Evolutionary conservation across 2,888 invertebrate genomes (phyloP), one percentile per base, ranked within the genome.

Genomic region (Cinara cedri): DNA sequence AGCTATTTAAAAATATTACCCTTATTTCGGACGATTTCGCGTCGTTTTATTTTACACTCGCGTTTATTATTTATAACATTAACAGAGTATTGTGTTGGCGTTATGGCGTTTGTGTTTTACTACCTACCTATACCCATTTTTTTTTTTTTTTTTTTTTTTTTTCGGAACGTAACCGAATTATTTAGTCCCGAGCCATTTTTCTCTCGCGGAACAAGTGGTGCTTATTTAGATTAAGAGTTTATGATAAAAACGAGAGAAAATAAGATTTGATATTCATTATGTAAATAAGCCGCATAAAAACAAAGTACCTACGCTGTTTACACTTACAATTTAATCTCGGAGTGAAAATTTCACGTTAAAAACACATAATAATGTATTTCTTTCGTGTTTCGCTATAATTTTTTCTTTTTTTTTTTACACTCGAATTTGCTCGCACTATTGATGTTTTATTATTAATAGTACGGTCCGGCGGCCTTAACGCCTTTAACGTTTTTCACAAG

Each of bases 181-280:
- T 19, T 8, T 54, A 54, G 8, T 19, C 3, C 1, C 6, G n/a
- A n/a, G 3, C n/a, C 19, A 19, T 42, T 55, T 44, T 42, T 34
- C 54, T 42, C 21, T 54, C 11, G n/a, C n/a, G 21, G 16, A 55
- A 71, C 19, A 70, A 70, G 19, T 34, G 42, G 21, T 42, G 55
- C 19, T 71, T 71, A 71, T 44, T 71, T 44, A 71, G 44, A 55
- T 71, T 55, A 16, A 26, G 34, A 34, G 16, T 55, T 54, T 16
- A 34, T 19, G 55, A 71, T 71, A 55, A 71, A 44, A 55, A 3
- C 46, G 10, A 21, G 42, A 44, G 16, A 42, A 44, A 42, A 44
- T 42, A 42, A 14, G 14, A 63, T 63, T 46, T 65, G 46, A 44
- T 21, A 71, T 55, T 55, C 71, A 42, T 71, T 16, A 42, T 44